Conservation (phyloP, 2,113 vertebrate genomes). For the Gallinago paraguaiae region DNA sequence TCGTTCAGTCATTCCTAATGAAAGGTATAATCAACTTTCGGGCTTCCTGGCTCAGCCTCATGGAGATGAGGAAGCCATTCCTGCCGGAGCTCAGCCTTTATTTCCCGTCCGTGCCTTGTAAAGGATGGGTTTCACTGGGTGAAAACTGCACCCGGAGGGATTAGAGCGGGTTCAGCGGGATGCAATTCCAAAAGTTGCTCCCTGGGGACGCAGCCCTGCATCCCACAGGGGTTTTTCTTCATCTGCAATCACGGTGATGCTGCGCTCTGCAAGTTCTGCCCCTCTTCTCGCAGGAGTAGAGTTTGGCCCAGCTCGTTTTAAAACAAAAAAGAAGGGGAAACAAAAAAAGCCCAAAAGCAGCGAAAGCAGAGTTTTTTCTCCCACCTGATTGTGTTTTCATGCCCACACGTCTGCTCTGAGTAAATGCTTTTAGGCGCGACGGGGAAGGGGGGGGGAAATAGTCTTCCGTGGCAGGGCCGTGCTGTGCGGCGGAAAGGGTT, state of each 20-base stretch:
- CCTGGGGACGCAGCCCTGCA: background rate
- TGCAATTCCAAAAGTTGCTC: background rate
- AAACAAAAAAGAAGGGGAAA: background rate
- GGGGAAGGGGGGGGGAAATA: background rate
- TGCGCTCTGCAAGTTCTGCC: background rate
- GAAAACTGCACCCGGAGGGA: background rate
- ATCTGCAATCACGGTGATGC: background rate
- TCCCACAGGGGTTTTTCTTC: background rate
- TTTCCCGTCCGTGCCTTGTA: background rate
- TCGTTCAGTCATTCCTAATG: slow-evolving; percentile 43
- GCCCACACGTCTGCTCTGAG: slow-evolving; percentile 33
- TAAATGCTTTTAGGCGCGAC: slow-evolving; percentile 28
- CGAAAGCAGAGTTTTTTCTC: background rate
- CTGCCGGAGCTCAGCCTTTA: background rate
- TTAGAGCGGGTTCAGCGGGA: background rate
- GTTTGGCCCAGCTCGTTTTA: background rate
- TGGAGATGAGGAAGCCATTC: background rate
- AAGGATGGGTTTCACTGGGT: background rate
- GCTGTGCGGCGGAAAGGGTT: background rate
- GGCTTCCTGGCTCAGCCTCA: slow-evolving; percentile 14
- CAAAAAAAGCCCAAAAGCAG: background rate
- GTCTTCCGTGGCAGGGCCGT: background rate
- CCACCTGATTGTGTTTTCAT: slow-evolving; percentile 48
- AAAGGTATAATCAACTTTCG: slow-evolving; percentile 53
- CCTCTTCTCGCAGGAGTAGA: background rate